Base-by-base conservation (phyloP, 92 coral and sea anemone species). In the Epizoanthus scotinus region DNA sequence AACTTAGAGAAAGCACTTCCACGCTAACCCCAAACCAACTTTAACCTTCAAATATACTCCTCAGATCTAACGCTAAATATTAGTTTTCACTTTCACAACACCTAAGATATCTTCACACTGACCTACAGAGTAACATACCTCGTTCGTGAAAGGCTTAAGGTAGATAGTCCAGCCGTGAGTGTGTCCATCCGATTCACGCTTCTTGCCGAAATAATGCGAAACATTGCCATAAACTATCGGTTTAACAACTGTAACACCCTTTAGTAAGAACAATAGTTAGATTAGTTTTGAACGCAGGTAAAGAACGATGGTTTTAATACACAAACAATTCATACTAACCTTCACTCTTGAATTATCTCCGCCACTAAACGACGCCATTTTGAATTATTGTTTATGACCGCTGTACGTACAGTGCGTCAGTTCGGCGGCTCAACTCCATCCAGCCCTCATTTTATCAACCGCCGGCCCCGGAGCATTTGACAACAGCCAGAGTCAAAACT, bases 101-200 rank as follows among this genome's bases (percentile, higher is more conserved):
- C 52, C 52, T 15, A 44, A 6, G 15, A 44, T 44, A 1, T 26
- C 3, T 19, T 49, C 4, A 29, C n/a, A n/a, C n/a, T n/a, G n/a
- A 28, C 49, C 22, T 49, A 29, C 14, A 29, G 25, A n/a, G n/a
- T n/a, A n/a, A n/a, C n/a, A 10, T 44, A 91, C 93, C 93, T 89
- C 97, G 68, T 90, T 89, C 70, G 89, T 91, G 88, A 77, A 95
- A 12, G 99, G 95, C 64, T 89, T 87, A 20, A 95, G 82, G 77
- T 91, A 95, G 26, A 94, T 91, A 7, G 97, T 95, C 99, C 99
- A 95, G 1, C 96, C 97, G 66, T 95, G 99, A 17, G 99, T 95
- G 27, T 95, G 98, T 0, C 99, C 99, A 88, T 95, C 99, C 15
- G 87, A 73, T 73, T 95, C 99, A 7, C 99, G 89, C 79, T 95